These are phyloP conservation scores for Brachynemurus nebulosus DNA, from an alignment of 2,888 invertebrate species.

Conservation along the genomic window DNA sequence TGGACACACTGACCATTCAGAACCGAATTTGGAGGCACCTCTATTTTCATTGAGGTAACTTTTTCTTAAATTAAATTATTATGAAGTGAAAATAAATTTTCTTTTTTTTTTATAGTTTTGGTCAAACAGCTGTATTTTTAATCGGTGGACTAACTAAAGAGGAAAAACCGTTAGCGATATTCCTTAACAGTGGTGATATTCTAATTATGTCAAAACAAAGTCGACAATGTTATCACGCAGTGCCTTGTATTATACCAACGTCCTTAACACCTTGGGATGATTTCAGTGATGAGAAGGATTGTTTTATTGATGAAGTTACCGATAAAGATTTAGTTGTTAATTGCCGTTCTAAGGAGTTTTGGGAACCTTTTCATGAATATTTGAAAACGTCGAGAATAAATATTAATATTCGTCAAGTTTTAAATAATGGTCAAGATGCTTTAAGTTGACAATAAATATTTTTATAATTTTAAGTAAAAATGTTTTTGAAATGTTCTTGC, in stretches of 20 bases:
- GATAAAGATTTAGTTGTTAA: slow-evolving; percentile 22
- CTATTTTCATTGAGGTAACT: slow-evolving; percentile 74
- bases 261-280: slow-evolving; percentile 35
- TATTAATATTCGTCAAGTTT: slow-evolving; percentile 86
- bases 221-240: slow-evolving; percentile 82
- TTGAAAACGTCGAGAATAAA: slow-evolving; percentile 70
- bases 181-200: slow-evolving; percentile 80
- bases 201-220: slow-evolving; percentile 78
- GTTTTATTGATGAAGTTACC: slow-evolving; percentile 17
- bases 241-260: slow-evolving; percentile 66
- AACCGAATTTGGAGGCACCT: slow-evolving; percentile 72
- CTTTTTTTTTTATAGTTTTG: slow-evolving; percentile 56
- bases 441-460: too few species aligned
- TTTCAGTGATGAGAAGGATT: slow-evolving; percentile 15
- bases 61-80: background rate
- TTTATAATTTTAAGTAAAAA: too few species aligned
- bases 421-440: too few species aligned
- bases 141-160: slow-evolving; percentile 68
- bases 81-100: background rate
- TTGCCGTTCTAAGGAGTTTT: slow-evolving; percentile 31
- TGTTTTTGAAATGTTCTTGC: too few species aligned
- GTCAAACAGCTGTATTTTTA: slow-evolving; percentile 87
- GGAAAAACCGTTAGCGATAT: slow-evolving; percentile 52
- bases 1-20: slow-evolving; percentile 92
- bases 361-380: slow-evolving; percentile 45